phyloP scores from a whole-genome alignment of 2,113 vertebrate genomes.

The Anguilla rostrata region DNA sequence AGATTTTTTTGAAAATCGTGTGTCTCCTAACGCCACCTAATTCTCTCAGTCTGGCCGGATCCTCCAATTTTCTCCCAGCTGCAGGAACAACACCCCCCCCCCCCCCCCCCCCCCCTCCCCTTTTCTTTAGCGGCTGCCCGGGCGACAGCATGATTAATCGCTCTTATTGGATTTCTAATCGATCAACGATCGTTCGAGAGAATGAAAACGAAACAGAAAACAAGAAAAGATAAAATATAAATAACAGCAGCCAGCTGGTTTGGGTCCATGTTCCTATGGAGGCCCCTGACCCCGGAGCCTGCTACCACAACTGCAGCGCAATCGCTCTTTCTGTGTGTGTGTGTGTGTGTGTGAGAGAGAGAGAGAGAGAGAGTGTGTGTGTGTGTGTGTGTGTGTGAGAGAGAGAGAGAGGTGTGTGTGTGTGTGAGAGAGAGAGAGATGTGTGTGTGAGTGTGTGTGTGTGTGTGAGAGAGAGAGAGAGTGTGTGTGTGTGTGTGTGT shows the following conservation, averaged over 20 bases:
- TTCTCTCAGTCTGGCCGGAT: neutral
- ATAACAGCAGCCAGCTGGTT: neutral
- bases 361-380: neutral
- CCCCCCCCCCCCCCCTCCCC: no score
- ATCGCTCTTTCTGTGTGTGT: neutral
- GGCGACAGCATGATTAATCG: constrained; percentile 63
- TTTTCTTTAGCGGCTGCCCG: constrained; percentile 12
- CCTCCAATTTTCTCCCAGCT: neutral
- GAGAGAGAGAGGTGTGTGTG: neutral
- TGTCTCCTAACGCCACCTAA: neutral
- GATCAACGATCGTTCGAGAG: constrained; percentile 50
- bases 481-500: neutral
- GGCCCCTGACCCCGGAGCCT: neutral
- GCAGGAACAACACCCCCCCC: neutral
- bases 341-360: no score
- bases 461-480: neutral
- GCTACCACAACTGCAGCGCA: neutral
- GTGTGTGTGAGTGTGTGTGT: neutral
- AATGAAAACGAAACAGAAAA: constrained; percentile 37
- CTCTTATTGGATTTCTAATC: constrained; percentile 54
- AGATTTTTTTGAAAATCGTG: neutral
- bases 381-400: neutral
- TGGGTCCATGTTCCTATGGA: neutral
- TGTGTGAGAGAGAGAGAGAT: neutral
- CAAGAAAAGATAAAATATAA: constrained; percentile 18